Evolutionary conservation across 2,797 vertebrate species (phyloP).

Genomic region (Gastrophryne carolinensis): DNA sequence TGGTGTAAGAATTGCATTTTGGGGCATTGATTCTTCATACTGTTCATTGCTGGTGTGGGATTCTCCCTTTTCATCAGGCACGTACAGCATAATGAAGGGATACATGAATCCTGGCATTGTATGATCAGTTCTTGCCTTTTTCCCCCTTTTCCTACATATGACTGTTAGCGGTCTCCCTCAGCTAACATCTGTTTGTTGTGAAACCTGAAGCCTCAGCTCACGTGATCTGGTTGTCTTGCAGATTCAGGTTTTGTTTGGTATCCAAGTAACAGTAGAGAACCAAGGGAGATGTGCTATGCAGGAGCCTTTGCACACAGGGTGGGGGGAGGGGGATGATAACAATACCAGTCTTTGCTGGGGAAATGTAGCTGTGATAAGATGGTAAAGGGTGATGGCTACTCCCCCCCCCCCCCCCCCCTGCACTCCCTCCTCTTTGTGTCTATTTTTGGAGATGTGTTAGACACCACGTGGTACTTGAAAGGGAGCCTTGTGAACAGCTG

Average conservation of each 20-base stretch:
- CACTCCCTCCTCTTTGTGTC: constrained; percentile 71
- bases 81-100: too few relatives aligned
- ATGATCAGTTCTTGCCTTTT: too few relatives aligned
- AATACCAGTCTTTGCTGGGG: neutral
- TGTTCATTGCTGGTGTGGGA: too few relatives aligned
- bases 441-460: constrained; percentile 68
- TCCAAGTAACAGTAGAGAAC: constrained; percentile 72
- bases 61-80: too few relatives aligned
- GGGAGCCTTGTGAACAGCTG: constrained; percentile 67
- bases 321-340: constrained; percentile 37
- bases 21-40: too few relatives aligned
- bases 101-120: too few relatives aligned
- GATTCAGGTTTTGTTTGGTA: constrained; percentile 74
- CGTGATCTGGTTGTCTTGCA: constrained; percentile 75
- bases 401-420: constrained; percentile 49
- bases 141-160: too few relatives aligned
- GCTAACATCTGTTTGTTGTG: constrained; percentile 94
- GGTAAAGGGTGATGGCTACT: constrained; percentile 47
- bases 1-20: too few relatives aligned
- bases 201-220: constrained; percentile 79
- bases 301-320: constrained; percentile 26
- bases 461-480: constrained; percentile 65
- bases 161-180: constrained; percentile 61
- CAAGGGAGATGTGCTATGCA: constrained; percentile 46
- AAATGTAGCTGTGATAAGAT: neutral